Evolutionary conservation across 2,888 invertebrate genomes (phyloP).

Genomic region (Epistrophella euchroma): DNA sequence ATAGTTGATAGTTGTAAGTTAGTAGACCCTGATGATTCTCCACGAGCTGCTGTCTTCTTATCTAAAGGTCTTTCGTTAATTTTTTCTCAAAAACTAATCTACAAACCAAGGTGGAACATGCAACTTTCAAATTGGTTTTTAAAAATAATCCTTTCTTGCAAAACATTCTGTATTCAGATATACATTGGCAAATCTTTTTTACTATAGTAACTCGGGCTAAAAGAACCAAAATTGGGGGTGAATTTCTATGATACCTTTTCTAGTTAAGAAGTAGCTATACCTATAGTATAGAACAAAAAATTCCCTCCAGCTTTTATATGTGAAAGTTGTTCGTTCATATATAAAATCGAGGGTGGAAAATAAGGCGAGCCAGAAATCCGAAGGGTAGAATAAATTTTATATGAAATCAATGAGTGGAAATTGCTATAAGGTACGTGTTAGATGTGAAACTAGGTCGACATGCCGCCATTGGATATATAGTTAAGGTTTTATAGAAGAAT

Average conservation of each 20-base stretch:
- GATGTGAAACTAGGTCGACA: slow-evolving; percentile 54
- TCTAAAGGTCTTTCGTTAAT: too few relatives aligned
- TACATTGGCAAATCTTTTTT: not conserved
- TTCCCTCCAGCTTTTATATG: slow-evolving; percentile 3
- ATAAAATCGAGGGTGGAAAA: slow-evolving; percentile 3
- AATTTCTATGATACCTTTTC: slow-evolving; percentile 31
- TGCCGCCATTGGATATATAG: slow-evolving; percentile 4
- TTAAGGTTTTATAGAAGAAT: not conserved
- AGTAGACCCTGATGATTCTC: too few relatives aligned
- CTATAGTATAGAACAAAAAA: not conserved
- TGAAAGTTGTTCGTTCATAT: slow-evolving; percentile 17
- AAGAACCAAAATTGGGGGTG: slow-evolving; percentile 5
- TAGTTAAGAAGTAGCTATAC: not conserved
- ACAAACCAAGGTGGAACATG: not conserved
- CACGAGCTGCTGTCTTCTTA: too few relatives aligned
- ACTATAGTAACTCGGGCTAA: not conserved
- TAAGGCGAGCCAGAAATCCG: slow-evolving; percentile 34
- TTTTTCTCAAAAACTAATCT: too few relatives aligned
- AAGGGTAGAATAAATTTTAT: slow-evolving; percentile 55
- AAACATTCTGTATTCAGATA: slow-evolving; percentile 17
- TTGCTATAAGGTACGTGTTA: slow-evolving; percentile 53
- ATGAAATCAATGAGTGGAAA: slow-evolving; percentile 68
- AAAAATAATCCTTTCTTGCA: not conserved
- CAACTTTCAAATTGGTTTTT: not conserved
- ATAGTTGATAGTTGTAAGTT: too few relatives aligned